Evolutionary conservation across 2,888 invertebrate species (phyloP), one percentile per base, ranked within the genome.

Genomic region (Antheraea assamensis): DNA sequence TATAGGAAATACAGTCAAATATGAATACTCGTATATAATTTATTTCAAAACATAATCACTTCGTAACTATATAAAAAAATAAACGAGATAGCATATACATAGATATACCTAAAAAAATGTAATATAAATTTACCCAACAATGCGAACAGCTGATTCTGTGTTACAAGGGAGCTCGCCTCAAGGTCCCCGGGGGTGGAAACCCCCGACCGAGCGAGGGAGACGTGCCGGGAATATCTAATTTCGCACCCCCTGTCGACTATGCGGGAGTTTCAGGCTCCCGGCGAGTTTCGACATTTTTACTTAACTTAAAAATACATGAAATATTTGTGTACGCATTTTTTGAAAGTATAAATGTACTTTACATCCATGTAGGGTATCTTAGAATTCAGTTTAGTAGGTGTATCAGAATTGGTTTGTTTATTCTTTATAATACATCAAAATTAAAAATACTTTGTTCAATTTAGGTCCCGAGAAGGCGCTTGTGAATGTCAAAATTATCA

Each of bases 131-230:
- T 74, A 73, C 68, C 68, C 58, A 58, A 76, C 84, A 84, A 83
- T 83, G 83, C 78, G 82, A 91, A 89, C 93, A 93, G 93, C 93
- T 93, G 93, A 92, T 91, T 88, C 83, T 81, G 83, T 81, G 73
- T 72, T 74, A 64, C 61, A 64, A 64, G 78, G 79, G 80, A 81
- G 81, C 82, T 76, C 79, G 81, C 84, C 84, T 89, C 91, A 92
- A 92, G 93, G 92, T 92, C 92, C 86, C 83, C 27, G 61, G 80
- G 80, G 79, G 79, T 76, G 77, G 78, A 70, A 73, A 75, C 80
- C 81, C 78, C 77, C 74, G 55, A 74, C 76, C 75, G 74, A 74
- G 75, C 74, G 74, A 72, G 78, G 73, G 78, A 75, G 64, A 3
- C 31, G 31, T 58, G 77, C 74, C 76, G 78, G 81, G 81, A 76